A percentile compares a stretch with the other conserved stretches of the same genome.
Evolutionary conservation across 1,140 invertebrate species (phyloP).

Genomic region (Heliconius melpomene): DNA sequence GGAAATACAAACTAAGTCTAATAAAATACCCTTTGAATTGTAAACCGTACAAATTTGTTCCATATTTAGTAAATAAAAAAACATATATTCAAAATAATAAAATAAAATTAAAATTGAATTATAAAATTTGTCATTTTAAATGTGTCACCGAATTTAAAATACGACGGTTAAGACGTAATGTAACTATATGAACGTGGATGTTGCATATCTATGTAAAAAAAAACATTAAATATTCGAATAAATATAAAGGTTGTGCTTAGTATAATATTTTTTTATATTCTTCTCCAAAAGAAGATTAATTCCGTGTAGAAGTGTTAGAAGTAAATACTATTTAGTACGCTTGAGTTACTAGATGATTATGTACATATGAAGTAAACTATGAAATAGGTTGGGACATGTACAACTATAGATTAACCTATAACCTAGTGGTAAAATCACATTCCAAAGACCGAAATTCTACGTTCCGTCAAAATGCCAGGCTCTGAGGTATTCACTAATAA

Average conservation of each 20-base stretch:
- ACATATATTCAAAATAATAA: not conserved
- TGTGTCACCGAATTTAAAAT: not conserved
- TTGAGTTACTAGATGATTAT: not conserved
- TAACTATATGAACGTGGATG: no score
- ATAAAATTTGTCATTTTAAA: not conserved
- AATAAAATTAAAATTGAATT: not conserved
- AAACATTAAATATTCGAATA: no score
- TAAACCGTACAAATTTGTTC: not conserved
- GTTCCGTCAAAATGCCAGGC: not conserved
- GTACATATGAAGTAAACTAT: not conserved
- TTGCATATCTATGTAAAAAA: no score
- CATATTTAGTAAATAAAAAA: not conserved
- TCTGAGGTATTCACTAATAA: not conserved
- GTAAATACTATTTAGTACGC: no score
- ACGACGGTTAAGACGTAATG: not conserved
- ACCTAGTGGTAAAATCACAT: not conserved
- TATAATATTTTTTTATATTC: no score
- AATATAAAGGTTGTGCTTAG: no score
- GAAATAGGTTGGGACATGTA: not conserved
- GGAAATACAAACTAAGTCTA: not conserved
- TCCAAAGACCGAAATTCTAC: not conserved
- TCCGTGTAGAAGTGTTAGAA: no score
- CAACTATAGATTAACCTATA: not conserved
- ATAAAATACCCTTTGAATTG: constrained; percentile 18
- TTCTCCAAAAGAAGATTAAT: no score